Percentiles rank a stretch among this genome's conserved stretches.
Conservation (phyloP, 2,888 invertebrate species). For the Tetropium fuscum region DNA sequence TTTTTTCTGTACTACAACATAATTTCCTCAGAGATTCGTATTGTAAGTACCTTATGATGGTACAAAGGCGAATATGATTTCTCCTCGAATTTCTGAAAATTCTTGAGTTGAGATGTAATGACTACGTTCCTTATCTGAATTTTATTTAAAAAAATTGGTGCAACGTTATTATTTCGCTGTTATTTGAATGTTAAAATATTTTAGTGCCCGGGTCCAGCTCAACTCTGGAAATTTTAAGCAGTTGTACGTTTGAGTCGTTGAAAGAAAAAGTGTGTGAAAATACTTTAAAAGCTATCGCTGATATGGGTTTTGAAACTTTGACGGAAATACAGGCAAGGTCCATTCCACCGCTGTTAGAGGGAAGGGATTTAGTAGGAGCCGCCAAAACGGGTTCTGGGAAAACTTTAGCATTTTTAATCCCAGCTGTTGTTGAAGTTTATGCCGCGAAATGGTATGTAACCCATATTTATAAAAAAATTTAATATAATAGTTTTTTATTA, state of each 20-base stretch:
- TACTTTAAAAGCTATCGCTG: conserved; percentile 85
- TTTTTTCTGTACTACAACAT: background rate
- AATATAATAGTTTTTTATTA: background rate
- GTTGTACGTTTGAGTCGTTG: conserved; percentile 50
- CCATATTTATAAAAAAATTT: background rate
- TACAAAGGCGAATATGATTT: conserved; percentile 57
- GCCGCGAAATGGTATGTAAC: conserved; percentile 90
- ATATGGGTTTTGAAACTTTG: conserved; percentile 95
- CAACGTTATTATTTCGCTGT: no score
- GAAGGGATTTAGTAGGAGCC: conserved; percentile 92
- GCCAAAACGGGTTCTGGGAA: conserved; percentile 98
- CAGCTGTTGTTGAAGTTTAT: conserved; percentile 94
- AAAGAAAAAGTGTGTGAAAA: conserved; percentile 80
- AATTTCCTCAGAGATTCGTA: background rate
- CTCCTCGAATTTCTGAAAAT: conserved; percentile 43
- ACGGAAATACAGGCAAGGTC: conserved; percentile 95
- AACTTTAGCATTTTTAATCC: conserved; percentile 95
- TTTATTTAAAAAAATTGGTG: background rate
- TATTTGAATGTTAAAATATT: conserved; percentile 1
- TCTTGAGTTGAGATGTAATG: conserved; percentile 49
- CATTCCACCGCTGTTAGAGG: conserved; percentile 90
- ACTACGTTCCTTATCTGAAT: conserved; percentile 11
- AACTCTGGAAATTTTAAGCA: conserved; percentile 53
- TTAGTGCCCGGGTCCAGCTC: conserved; percentile 50
- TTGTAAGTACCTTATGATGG: conserved; percentile 43